These are phyloP conservation scores for Phallusia fumigata DNA, from an alignment of 23 tunicate species.

Conservation along the genomic window DNA sequence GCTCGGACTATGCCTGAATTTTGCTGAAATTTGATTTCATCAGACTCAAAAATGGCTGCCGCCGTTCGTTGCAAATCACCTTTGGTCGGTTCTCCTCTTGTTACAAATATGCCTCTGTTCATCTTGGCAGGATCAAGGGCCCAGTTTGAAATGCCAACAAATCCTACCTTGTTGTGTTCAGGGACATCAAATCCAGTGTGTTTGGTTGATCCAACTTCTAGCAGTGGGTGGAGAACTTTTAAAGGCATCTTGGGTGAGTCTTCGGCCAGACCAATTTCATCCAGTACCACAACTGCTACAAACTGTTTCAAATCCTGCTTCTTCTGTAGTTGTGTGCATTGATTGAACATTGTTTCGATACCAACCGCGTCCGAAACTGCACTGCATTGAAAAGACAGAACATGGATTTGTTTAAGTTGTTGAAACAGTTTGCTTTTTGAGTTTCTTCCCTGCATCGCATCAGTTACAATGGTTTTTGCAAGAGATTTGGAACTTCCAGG, in stretches of 20 bases:
- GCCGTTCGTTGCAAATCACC: conserved; percentile 47
- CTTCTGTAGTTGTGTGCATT: conserved; percentile 57
- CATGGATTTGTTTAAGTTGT: conserved; percentile 57
- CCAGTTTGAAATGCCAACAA: conserved; percentile 79
- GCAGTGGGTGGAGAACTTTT: conserved; percentile 67
- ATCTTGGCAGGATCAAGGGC: conserved; percentile 70
- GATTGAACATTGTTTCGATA: conserved; percentile 58
- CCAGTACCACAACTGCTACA: conserved; percentile 71
- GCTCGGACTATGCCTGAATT: not conserved
- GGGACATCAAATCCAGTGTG: conserved; percentile 18
- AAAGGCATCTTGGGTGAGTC: conserved; percentile 80
- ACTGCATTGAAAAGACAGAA: conserved; percentile 71
- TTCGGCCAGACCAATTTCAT: conserved; percentile 82
- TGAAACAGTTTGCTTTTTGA: conserved; percentile 37
- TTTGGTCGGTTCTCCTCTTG: conserved; percentile 43
- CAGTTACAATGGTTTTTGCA: conserved; percentile 64
- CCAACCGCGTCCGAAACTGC: conserved; percentile 68
- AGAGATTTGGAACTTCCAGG: conserved; percentile 76
- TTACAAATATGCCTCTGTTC: conserved; percentile 72
- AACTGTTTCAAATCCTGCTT: conserved; percentile 31
- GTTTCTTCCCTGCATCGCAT: conserved; percentile 55
- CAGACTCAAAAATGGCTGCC: conserved; percentile 38
- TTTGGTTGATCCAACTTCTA: conserved; percentile 52
- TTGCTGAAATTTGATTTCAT: conserved; percentile 18
- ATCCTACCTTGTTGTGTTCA: conserved; percentile 41